Evolutionary conservation across 2,888 invertebrate genomes (phyloP).

Genomic region (Rotaria magnacalcarata): DNA sequence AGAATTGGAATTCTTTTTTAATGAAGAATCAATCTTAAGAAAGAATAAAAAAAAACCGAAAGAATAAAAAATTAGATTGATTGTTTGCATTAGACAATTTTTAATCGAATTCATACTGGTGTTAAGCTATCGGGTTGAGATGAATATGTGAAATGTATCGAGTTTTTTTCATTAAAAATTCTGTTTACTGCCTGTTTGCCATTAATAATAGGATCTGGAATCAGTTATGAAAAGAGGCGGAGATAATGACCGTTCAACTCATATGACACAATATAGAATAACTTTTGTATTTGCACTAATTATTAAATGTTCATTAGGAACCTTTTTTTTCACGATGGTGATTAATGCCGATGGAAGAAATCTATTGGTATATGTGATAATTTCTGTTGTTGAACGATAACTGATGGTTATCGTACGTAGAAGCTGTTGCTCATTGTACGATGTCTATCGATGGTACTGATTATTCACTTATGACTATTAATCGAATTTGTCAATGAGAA

Average conservation of each 20-base stretch:
- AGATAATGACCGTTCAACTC: not conserved
- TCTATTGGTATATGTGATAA: not conserved
- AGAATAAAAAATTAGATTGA: no score
- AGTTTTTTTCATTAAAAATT: constrained; percentile 11
- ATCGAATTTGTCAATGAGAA: not conserved
- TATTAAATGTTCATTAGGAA: not conserved
- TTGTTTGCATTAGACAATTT: not conserved
- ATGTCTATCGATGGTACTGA: not conserved
- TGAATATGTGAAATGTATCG: not conserved
- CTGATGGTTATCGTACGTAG: not conserved
- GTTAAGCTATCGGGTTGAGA: not conserved
- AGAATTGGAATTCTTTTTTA: not conserved
- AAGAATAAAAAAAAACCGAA: not conserved
- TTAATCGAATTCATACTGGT: not conserved
- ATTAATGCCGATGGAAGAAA: not conserved
- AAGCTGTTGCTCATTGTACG: not conserved
- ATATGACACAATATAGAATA: not conserved
- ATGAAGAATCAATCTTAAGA: not conserved
- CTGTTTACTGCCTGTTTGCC: not conserved
- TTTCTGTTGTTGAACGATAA: not conserved
- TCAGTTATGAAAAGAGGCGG: not conserved
- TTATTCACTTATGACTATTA: not conserved
- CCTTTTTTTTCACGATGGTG: not conserved
- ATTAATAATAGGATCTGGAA: constrained; percentile 20
- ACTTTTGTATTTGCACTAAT: not conserved